Evolutionary conservation across 2,113 vertebrate species (phyloP).

Genomic region (Plecotus auritus): DNA sequence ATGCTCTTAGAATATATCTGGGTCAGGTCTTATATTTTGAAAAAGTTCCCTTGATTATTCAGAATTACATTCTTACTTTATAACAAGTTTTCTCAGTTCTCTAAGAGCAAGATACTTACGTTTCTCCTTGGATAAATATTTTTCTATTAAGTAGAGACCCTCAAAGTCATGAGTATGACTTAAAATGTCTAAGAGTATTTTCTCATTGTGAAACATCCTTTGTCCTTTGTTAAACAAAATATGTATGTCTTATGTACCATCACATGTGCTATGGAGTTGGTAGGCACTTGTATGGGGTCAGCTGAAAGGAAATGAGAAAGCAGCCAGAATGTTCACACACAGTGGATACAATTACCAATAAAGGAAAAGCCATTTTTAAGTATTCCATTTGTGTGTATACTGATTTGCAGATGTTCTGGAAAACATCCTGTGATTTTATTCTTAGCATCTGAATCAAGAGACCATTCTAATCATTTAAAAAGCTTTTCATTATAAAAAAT

Average conservation of each 20-base stretch:
- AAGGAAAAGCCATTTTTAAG: slow-evolving; percentile 63
- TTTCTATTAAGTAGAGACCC: background rate
- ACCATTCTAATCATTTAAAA: slow-evolving; percentile 64
- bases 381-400: slow-evolving; percentile 63
- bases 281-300: slow-evolving; percentile 58
- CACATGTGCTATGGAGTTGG: slow-evolving; percentile 39
- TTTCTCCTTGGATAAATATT: background rate
- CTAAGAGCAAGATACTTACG: background rate
- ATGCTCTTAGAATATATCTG: background rate
- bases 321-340: slow-evolving; percentile 51
- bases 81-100: background rate
- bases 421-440: slow-evolving; percentile 61
- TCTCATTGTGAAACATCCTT: background rate
- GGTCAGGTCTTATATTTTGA: background rate
- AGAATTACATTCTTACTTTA: background rate
- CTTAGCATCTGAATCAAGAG: slow-evolving; percentile 66
- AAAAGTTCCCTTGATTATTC: background rate
- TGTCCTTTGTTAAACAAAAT: slow-evolving; percentile 45
- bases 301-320: slow-evolving; percentile 35
- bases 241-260: background rate
- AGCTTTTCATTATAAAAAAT: slow-evolving; percentile 58
- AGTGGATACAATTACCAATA: slow-evolving; percentile 61
- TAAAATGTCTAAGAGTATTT: slow-evolving; percentile 22
- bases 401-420: slow-evolving; percentile 76
- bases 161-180: background rate